Evolutionary conservation across 2,113 vertebrate species (phyloP).

Genomic region (Hemicordylus capensis): DNA sequence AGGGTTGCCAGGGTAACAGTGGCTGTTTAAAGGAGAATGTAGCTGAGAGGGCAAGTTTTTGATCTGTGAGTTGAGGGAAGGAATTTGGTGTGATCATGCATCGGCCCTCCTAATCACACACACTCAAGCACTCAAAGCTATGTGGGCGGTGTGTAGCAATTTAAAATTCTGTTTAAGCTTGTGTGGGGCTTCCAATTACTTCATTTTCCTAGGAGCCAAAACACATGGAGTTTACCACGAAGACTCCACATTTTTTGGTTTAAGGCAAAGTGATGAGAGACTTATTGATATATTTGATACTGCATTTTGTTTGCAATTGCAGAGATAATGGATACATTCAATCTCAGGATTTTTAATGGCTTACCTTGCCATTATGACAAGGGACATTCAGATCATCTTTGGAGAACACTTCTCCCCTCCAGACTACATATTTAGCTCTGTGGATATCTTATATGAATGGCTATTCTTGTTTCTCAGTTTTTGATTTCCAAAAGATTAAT

Average conservation of each 20-base stretch:
- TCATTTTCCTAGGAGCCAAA: conserved; percentile 64
- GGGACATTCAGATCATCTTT: not conserved
- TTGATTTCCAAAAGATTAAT: not conserved
- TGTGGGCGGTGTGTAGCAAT: conserved; percentile 55
- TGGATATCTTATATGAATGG: not conserved
- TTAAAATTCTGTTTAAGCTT: conserved; percentile 48
- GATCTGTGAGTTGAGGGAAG: conserved; percentile 68
- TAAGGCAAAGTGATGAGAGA: not conserved
- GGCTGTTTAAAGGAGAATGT: conserved; percentile 74
- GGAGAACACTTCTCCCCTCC: no score
- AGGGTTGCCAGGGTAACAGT: conserved; percentile 73
- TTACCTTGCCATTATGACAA: not conserved
- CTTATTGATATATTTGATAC: not conserved
- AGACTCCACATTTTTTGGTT: conserved; percentile 29
- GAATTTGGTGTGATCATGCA: conserved; percentile 69
- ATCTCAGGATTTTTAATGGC: not conserved
- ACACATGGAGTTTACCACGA: conserved; percentile 48
- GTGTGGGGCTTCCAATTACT: conserved; percentile 60
- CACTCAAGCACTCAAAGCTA: conserved; percentile 60
- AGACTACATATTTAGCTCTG: not conserved
- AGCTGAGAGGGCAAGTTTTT: conserved; percentile 74
- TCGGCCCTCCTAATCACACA: conserved; percentile 54
- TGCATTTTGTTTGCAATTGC: not conserved
- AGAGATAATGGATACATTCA: not conserved
- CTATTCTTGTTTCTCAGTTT: not conserved